phyloP scores from a whole-genome alignment of 2,888 invertebrate species.

The Trichogramma evanescens region DNA sequence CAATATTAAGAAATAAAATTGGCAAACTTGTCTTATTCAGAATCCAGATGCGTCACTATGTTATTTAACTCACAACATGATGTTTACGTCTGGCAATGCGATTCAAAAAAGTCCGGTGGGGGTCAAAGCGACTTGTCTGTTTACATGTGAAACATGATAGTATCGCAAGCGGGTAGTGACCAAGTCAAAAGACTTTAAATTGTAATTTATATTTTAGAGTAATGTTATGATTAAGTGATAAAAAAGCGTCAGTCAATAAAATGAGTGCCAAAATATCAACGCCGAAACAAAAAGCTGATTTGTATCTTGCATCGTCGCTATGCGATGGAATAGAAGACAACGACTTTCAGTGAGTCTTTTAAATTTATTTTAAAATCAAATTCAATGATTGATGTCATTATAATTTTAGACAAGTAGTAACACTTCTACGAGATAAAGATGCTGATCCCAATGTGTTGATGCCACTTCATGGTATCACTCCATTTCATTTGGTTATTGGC shows the following conservation, averaged over 20 bases:
- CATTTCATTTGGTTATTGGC: slow-evolving; percentile 72
- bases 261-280: slow-evolving; percentile 21
- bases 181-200: no score
- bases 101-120: no score
- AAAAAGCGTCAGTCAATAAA: background rate
- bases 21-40: no score
- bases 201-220: no score
- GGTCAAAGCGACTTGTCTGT: no score
- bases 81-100: no score
- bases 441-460: slow-evolving; percentile 65
- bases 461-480: slow-evolving; percentile 64
- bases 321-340: slow-evolving; percentile 61
- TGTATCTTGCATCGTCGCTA: slow-evolving; percentile 49
- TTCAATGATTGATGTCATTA: background rate
- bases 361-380: background rate
- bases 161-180: no score
- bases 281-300: slow-evolving; percentile 34
- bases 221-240: no score
- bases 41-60: no score
- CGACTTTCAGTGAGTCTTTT: slow-evolving; percentile 51
- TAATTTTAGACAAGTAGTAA: slow-evolving; percentile 46
- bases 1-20: no score
- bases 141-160: no score
- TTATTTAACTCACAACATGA: no score
- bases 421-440: slow-evolving; percentile 49